A percentile compares a stretch with the other conserved stretches of the same genome.
Conservation (phyloP, 2,113 vertebrate species). For the Tetrax tetrax region DNA sequence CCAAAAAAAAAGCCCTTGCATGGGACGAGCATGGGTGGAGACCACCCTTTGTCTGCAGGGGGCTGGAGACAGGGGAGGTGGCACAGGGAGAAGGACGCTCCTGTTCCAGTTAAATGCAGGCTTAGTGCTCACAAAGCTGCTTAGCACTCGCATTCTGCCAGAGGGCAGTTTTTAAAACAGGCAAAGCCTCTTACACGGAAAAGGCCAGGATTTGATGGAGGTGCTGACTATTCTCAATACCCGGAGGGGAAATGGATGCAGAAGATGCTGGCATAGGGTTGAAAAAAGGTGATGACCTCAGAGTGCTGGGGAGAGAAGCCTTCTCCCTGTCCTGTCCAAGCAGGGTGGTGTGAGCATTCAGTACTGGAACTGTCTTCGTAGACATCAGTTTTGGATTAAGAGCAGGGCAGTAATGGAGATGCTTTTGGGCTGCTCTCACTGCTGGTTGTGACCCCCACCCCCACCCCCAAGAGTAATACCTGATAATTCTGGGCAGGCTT, state of each 20-base stretch:
- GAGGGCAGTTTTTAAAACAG: constrained; percentile 54
- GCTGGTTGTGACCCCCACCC: neutral
- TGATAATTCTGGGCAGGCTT: neutral
- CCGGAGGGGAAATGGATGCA: neutral
- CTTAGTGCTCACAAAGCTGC: constrained; percentile 68
- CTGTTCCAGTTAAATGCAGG: constrained; percentile 41
- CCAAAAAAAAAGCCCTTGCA: neutral
- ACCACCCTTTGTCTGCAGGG: neutral
- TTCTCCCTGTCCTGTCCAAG: neutral
- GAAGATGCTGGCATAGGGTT: neutral
- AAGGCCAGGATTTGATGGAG: constrained; percentile 23
- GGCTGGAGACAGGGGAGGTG: neutral
- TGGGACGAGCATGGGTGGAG: neutral
- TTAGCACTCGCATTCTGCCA: constrained; percentile 50
- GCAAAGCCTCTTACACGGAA: constrained; percentile 58
- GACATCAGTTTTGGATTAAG: neutral
- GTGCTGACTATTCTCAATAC: neutral
- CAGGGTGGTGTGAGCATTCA: neutral
- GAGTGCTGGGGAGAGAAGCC: neutral
- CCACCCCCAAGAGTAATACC: neutral
- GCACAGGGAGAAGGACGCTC: neutral
- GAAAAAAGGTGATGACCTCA: neutral
- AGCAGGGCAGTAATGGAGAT: neutral
- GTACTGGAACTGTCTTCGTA: neutral
- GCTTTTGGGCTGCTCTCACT: neutral